Evolutionary conservation across 2,797 vertebrate genomes (phyloP).

Genomic region (Anas capensis): DNA sequence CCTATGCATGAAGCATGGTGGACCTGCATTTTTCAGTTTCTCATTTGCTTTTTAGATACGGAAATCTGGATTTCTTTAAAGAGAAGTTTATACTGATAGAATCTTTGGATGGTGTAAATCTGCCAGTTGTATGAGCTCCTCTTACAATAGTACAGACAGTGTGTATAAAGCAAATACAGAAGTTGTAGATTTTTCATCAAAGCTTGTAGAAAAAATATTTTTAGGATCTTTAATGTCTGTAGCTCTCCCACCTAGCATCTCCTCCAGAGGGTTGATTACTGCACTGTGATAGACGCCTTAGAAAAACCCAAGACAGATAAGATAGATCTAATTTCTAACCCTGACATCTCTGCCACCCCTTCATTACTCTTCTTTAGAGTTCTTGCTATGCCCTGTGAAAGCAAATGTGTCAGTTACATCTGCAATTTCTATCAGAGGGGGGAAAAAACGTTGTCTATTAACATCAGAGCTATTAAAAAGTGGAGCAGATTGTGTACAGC

Average conservation of each 20-base stretch:
- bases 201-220: not conserved
- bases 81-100: slow-evolving; percentile 12
- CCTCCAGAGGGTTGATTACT: slow-evolving; percentile 28
- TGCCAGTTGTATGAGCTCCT: not conserved
- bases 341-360: slow-evolving; percentile 65
- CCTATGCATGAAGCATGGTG: not conserved
- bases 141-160: not conserved
- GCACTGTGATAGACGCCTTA: not conserved
- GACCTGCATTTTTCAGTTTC: not conserved
- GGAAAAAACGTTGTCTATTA: slow-evolving; percentile 14
- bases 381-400: slow-evolving; percentile 51
- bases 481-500: slow-evolving; percentile 3
- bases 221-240: slow-evolving; percentile 20
- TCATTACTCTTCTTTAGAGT: slow-evolving; percentile 56
- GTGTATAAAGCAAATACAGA: slow-evolving; percentile 2
- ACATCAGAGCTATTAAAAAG: slow-evolving; percentile 43
- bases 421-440: slow-evolving; percentile 7
- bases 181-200: not conserved
- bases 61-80: slow-evolving; percentile 45
- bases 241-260: slow-evolving; percentile 10
- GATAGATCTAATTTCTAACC: slow-evolving; percentile 68
- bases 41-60: slow-evolving; percentile 10
- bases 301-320: slow-evolving; percentile 55
- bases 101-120: slow-evolving; percentile 32
- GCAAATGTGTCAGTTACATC: slow-evolving; percentile 50